Percentiles rank a stretch among this genome's conserved stretches.
Evolutionary conservation across 2,113 vertebrate genomes (phyloP).

Genomic region (Nanger granti): DNA sequence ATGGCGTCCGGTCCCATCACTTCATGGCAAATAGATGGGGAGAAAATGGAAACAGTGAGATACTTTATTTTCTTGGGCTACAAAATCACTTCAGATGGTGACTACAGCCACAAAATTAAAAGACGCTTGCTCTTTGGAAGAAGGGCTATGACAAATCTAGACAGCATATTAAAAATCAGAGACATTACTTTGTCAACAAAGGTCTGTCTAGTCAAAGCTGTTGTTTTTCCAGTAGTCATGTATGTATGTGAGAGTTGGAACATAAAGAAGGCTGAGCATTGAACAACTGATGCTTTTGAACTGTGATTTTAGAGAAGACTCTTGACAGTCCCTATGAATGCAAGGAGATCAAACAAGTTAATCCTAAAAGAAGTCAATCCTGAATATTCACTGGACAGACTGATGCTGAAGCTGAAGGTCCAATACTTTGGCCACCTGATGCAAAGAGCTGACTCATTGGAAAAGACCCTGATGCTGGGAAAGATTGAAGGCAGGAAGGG

Average conservation of each 20-base stretch:
- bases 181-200: neutral
- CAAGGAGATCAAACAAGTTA: neutral
- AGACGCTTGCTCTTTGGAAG: neutral
- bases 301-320: neutral
- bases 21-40: neutral
- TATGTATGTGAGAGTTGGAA: neutral
- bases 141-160: neutral
- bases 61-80: neutral
- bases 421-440: neutral
- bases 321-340: neutral
- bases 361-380: neutral
- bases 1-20: neutral
- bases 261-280: neutral
- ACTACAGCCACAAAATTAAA: neutral
- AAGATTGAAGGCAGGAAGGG: neutral
- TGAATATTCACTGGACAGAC: neutral
- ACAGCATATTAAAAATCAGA: neutral
- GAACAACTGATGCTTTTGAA: neutral
- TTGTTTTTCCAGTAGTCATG: neutral
- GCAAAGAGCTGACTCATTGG: neutral
- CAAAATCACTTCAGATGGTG: neutral
- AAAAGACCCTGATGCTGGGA: neutral
- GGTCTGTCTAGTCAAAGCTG: neutral
- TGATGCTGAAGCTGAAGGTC: neutral
- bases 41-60: neutral